phyloP scores from a whole-genome alignment of 2,888 invertebrate genomes.

The Archips crataeganus region DNA sequence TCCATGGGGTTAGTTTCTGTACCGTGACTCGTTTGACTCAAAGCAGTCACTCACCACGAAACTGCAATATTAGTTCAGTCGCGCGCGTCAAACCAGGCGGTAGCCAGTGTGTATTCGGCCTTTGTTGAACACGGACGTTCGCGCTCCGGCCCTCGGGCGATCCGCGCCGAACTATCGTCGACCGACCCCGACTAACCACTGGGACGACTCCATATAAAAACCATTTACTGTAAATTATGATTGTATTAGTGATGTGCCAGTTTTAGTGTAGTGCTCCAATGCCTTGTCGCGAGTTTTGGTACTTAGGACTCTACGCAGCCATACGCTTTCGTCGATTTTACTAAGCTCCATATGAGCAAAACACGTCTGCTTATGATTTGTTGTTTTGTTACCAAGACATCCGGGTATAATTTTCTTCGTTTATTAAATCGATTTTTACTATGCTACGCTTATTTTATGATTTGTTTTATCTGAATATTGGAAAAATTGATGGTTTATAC shows the following conservation, averaged over 20 bases:
- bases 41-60: slow-evolving; percentile 67
- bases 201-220: slow-evolving; percentile 59
- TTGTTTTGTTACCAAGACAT: slow-evolving; percentile 82
- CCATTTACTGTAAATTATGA: slow-evolving; percentile 59
- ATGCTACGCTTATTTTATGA: not conserved
- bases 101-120: slow-evolving; percentile 68
- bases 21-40: slow-evolving; percentile 75
- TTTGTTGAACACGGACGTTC: slow-evolving; percentile 66
- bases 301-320: slow-evolving; percentile 59
- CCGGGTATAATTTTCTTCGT: slow-evolving; percentile 67
- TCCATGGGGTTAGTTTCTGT: slow-evolving; percentile 60
- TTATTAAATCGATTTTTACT: slow-evolving; percentile 51
- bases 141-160: slow-evolving; percentile 54
- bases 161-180: slow-evolving; percentile 61
- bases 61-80: slow-evolving; percentile 50
- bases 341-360: slow-evolving; percentile 70
- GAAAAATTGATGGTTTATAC: slow-evolving; percentile 56
- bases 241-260: slow-evolving; percentile 60
- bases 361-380: slow-evolving; percentile 80
- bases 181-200: slow-evolving; percentile 48
- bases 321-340: slow-evolving; percentile 62
- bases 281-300: slow-evolving; percentile 62
- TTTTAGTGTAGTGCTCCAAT: slow-evolving; percentile 56
- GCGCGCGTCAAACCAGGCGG: not conserved
- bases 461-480: slow-evolving; percentile 44